phyloP scores from a whole-genome alignment of 2,797 vertebrate genomes.

The Xiphorhynchus erythropygius region DNA sequence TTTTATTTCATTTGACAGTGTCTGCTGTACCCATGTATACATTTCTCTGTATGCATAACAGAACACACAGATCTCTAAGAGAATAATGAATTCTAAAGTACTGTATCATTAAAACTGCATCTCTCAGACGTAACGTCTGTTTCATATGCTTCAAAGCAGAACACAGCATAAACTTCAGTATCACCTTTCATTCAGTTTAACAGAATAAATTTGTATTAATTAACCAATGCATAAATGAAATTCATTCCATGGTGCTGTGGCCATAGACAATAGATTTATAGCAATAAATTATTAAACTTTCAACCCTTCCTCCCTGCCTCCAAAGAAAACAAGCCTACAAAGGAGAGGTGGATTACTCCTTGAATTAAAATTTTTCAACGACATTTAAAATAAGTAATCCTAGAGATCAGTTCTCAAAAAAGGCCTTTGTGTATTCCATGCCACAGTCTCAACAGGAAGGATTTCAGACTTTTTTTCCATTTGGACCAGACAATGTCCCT shows the following conservation, averaged over 20 bases:
- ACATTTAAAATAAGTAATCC: not conserved
- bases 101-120: not conserved
- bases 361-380: not conserved
- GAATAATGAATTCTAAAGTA: slow-evolving; percentile 23
- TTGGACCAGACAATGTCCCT: not conserved
- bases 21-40: not conserved
- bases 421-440: not conserved
- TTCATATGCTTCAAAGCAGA: slow-evolving; percentile 17
- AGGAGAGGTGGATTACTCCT: not conserved
- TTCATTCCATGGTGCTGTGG: not conserved
- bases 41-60: not conserved
- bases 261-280: not conserved
- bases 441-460: not conserved
- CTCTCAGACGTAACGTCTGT: not conserved
- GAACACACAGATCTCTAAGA: not conserved
- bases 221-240: not conserved
- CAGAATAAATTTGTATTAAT: not conserved
- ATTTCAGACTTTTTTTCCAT: not conserved
- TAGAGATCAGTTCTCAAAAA: not conserved
- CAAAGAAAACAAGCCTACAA: not conserved
- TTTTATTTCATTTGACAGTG: not conserved
- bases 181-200: not conserved
- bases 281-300: not conserved
- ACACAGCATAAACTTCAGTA: not conserved
- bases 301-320: fast-evolving